Base-by-base conservation (phyloP, 1,140 invertebrate genomes). In the Drosophila parabipectinata region DNA sequence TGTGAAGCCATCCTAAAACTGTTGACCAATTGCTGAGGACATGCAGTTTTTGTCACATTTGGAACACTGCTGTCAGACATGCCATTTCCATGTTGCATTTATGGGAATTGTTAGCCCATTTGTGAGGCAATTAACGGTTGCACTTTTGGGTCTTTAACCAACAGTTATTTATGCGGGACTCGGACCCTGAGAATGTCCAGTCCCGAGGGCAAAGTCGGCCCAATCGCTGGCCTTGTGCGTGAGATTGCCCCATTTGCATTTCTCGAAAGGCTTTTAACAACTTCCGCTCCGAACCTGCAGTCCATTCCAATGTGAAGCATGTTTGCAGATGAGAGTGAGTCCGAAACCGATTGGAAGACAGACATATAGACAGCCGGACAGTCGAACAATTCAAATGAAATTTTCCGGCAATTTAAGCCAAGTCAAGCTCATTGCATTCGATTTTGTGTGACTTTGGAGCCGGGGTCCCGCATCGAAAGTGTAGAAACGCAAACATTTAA, bases 401-500 rank as follows among this genome's bases (percentile, higher is more conserved):
- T 80, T 79, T 79, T 72, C 77, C 77, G 77, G 77, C 77, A 79
- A 79, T 79, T 79, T 69, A 51, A 75, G 77, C 79, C 18, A 52
- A 56, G 30, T 39, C 59, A 10, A 50, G 44, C 69, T 34, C 44
- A 63, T 50, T 84, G 81, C 81, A 83, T 62, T 72, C 54, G 72
- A 69, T 77, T 62, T 64, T 73, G 60, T 64, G 79, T 77, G 34
- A 37, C 76, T 78, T 10, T 39, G 55, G 45, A 56, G 32, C 39
- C 6, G 14, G 52, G 30, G 26, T 34, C 48, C 37, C 62, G 55
- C 54, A 67, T 69, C 39, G 69, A 78, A 74, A 72, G 59, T 61
- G 56, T 41, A 72, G 62, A 78, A 87, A 85, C 69, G 72, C 83
- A 82, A 85, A 87, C 64, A 87, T 82, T 78, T 85, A 68, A 56